phyloP scores from a whole-genome alignment of 53 echinoderm and acorn worm species.

The Henricia sp. region DNA sequence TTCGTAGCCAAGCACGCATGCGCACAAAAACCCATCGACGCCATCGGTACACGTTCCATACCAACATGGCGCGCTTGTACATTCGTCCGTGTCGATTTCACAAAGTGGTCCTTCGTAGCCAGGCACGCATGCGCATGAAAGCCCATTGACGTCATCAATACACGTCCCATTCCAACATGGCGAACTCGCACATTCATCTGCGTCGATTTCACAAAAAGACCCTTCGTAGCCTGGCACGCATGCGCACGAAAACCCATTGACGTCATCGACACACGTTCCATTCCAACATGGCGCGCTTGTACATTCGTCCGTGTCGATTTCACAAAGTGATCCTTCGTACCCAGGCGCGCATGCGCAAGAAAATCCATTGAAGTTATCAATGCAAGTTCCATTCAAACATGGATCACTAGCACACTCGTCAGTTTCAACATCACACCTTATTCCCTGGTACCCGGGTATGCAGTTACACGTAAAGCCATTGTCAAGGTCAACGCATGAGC shows the following conservation, averaged over 20 bases:
- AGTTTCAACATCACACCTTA: neutral
- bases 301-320: too few relatives aligned
- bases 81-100: slow-evolving; percentile 45
- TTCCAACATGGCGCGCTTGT: too few relatives aligned
- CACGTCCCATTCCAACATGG: slow-evolving; percentile 38
- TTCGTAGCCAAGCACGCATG: neutral
- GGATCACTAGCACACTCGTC: neutral
- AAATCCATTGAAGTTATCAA: neutral
- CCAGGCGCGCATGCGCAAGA: neutral
- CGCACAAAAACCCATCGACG: neutral
- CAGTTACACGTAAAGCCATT: neutral
- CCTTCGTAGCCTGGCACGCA: slow-evolving; percentile 9
- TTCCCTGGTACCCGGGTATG: neutral
- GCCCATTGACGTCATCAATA: neutral
- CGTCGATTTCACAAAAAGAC: slow-evolving; percentile 1
- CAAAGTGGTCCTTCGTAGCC: slow-evolving; percentile 20
- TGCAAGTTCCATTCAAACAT: neutral
- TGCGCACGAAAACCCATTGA: slow-evolving; percentile 15
- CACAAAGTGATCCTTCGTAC: too few relatives aligned
- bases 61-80: slow-evolving; percentile 12
- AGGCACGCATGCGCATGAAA: slow-evolving; percentile 14
- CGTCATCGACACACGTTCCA: slow-evolving; percentile 28
- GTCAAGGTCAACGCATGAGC: neutral
- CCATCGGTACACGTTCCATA: neutral
- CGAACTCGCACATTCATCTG: slow-evolving; percentile 20